phyloP scores from a whole-genome alignment of 2,888 invertebrate genomes.

The Morpho achilles region DNA sequence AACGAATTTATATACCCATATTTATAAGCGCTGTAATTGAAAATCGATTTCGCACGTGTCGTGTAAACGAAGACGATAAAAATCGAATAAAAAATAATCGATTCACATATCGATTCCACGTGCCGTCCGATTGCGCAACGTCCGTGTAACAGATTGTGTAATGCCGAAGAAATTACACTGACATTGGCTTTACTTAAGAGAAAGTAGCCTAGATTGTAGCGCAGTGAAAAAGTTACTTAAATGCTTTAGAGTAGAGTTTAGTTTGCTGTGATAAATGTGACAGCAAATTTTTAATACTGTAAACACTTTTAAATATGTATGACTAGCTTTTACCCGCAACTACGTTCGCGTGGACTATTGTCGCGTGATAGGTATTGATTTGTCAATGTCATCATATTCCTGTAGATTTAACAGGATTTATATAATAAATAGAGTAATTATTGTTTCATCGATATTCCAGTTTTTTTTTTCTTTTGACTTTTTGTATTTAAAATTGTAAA shows the following conservation, averaged over 20 bases:
- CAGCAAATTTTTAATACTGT: neutral
- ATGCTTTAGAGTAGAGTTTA: conserved; percentile 2
- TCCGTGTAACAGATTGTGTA: conserved; percentile 52
- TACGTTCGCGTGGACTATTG: no score
- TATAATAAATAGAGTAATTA: no score
- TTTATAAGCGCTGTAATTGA: conserved; percentile 1
- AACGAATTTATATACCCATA: no score
- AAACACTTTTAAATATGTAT: neutral
- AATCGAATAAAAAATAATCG: conserved; percentile 27
- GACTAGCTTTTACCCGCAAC: no score
- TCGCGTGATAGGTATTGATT: no score
- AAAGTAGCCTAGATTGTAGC: conserved; percentile 48
- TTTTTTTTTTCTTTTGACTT: no score
- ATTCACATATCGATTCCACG: conserved; percentile 29
- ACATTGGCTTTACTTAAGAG: conserved; percentile 70
- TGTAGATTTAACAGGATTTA: no score
- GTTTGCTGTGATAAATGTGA: neutral
- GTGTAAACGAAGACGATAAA: conserved; percentile 10
- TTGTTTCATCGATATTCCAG: no score
- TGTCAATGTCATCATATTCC: no score
- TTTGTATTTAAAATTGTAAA: no score
- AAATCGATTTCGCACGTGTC: conserved; percentile 11
- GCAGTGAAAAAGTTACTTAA: conserved; percentile 28
- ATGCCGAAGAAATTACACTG: conserved; percentile 63
- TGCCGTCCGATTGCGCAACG: conserved; percentile 39